Conservation (phyloP, 2,888 invertebrate species). For the Papilio protenor region DNA sequence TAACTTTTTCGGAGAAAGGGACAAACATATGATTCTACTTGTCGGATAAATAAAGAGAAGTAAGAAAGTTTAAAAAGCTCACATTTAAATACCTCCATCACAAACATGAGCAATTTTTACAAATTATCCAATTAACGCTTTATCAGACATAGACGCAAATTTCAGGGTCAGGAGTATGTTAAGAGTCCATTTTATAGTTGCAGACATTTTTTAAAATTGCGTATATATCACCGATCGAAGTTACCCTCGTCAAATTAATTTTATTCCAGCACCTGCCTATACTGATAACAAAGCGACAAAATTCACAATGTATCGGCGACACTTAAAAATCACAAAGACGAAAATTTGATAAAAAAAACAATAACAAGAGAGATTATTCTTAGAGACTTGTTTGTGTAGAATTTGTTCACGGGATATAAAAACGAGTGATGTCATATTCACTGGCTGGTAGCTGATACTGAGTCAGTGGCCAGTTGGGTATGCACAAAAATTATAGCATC, state of each 20-base stretch:
- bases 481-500: slow-evolving; percentile 41
- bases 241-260: not conserved
- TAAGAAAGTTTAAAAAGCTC: too few species aligned
- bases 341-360: not conserved
- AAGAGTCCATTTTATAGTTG: too few species aligned
- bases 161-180: too few species aligned
- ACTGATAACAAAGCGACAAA: not conserved
- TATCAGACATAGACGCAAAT: too few species aligned
- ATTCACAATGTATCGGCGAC: not conserved
- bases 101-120: too few species aligned
- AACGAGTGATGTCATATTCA: slow-evolving; percentile 57
- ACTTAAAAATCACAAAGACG: not conserved
- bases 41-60: too few species aligned
- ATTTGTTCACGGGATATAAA: slow-evolving; percentile 44
- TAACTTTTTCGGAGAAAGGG: not conserved
- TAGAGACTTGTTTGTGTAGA: slow-evolving; percentile 8
- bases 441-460: slow-evolving; percentile 52
- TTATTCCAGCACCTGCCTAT: not conserved
- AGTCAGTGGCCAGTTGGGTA: slow-evolving; percentile 50
- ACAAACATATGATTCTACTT: not conserved
- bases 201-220: too few species aligned
- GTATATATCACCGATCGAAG: too few species aligned
- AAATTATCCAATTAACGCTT: too few species aligned
- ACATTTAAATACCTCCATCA: too few species aligned
- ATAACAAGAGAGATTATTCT: not conserved